phyloP scores from a whole-genome alignment of 23 tunicate genomes.

The Phallusia fumigata region DNA sequence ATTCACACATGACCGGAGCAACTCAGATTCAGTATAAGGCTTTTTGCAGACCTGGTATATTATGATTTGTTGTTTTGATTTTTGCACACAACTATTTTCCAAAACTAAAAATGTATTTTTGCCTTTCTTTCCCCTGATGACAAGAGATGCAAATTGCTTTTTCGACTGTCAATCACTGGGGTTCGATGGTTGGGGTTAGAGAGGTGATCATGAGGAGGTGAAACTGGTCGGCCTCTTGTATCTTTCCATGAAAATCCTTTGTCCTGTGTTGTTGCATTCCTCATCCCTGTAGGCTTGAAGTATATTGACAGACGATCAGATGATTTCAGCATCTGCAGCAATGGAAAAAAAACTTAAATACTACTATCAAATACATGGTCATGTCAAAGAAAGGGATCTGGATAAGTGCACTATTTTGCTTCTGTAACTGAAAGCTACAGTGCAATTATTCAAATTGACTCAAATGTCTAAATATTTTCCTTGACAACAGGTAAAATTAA shows the following conservation, averaged over 20 bases:
- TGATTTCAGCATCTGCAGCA: slow-evolving; percentile 30
- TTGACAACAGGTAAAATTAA: too few species aligned
- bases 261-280: not conserved
- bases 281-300: slow-evolving; percentile 22
- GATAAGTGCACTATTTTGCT: too few species aligned
- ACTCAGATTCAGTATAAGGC: too few species aligned
- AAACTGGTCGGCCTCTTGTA: slow-evolving; percentile 36
- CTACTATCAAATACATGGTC: too few species aligned
- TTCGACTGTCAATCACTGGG: slow-evolving; percentile 37
- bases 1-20: too few species aligned
- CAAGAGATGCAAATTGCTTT: slow-evolving; percentile 41
- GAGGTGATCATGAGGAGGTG: slow-evolving; percentile 27
- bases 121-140: slow-evolving; percentile 61
- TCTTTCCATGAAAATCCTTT: slow-evolving; percentile 41
- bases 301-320: slow-evolving; percentile 16
- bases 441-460: too few species aligned
- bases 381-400: too few species aligned
- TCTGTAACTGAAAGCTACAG: too few species aligned
- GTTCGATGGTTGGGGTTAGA: slow-evolving; percentile 12
- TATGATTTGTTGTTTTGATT: too few species aligned
- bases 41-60: too few species aligned
- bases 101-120: not conserved
- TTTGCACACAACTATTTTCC: not conserved
- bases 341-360: not conserved
- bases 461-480: too few species aligned